These are phyloP conservation scores for Cossypha niveicapilla DNA, from an alignment of 2,797 vertebrate species.

Conservation along the genomic window DNA sequence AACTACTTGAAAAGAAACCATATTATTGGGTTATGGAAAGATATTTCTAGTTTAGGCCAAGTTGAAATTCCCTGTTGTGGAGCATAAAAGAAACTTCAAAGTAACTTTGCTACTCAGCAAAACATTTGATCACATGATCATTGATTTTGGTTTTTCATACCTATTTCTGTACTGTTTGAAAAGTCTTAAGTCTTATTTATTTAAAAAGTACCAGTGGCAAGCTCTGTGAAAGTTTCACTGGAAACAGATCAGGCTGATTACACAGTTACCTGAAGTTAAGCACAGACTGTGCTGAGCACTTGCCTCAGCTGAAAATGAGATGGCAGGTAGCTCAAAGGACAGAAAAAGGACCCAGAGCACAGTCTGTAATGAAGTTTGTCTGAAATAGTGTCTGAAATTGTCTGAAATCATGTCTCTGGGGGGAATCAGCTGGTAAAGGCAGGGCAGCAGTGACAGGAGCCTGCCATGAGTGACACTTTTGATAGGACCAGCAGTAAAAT, in stretches of 20 bases:
- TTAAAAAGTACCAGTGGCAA: background rate
- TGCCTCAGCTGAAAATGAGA: background rate
- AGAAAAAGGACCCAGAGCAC: background rate
- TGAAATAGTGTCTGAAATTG: background rate
- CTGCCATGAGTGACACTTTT: background rate
- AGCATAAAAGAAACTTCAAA: background rate
- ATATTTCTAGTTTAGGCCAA: background rate
- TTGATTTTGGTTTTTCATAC: background rate
- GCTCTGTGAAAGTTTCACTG: background rate
- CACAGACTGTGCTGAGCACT: background rate
- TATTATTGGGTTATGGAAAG: background rate
- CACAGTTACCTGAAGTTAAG: background rate
- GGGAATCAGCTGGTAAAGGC: background rate
- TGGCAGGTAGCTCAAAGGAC: background rate
- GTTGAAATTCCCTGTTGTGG: background rate
- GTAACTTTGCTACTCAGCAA: background rate
- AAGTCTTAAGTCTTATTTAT: background rate
- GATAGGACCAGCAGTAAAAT: background rate
- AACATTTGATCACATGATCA: background rate
- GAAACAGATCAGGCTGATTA: background rate
- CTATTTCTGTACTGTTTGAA: background rate
- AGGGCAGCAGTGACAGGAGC: background rate
- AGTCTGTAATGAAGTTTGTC: background rate
- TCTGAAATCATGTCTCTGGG: background rate
- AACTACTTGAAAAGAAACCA: background rate